Conservation (phyloP, 2,797 vertebrate species). For the Holocentrus rufus region DNA sequence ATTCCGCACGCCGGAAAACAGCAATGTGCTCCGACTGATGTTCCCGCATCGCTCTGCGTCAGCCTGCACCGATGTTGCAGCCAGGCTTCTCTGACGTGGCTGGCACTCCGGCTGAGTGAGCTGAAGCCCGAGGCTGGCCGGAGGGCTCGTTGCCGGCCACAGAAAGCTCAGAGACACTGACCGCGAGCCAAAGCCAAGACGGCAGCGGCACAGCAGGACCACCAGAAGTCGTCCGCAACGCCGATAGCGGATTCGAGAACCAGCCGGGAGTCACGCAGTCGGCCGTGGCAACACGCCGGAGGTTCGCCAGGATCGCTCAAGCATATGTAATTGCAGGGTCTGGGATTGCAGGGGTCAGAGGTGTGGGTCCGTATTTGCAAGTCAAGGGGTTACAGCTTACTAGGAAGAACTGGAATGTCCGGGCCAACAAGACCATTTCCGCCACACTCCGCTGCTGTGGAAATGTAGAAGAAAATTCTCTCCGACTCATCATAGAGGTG, state of each 20-base stretch:
- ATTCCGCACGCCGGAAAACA: neutral
- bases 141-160: conserved; percentile 21
- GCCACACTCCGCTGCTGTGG: too few species aligned
- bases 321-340: conserved; percentile 41
- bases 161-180: conserved; percentile 17
- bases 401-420: conserved; percentile 20
- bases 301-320: conserved; percentile 24
- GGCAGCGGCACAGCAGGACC: conserved; percentile 21
- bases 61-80: neutral
- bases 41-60: conserved; percentile 14
- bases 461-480: neutral
- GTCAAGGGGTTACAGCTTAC: conserved; percentile 39
- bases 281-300: neutral
- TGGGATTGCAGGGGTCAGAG: conserved; percentile 6
- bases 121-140: conserved; percentile 29
- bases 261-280: conserved; percentile 39
- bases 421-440: conserved; percentile 23
- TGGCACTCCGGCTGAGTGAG: conserved; percentile 35
- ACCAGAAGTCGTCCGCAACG: conserved; percentile 18
- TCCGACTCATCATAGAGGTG: neutral
- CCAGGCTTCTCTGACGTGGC: conserved; percentile 12
- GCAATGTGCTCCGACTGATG: conserved; percentile 2
- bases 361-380: neutral
- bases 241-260: conserved; percentile 2
- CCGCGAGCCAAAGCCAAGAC: too few species aligned